Evolutionary conservation across 1,140 invertebrate species (phyloP).

Genomic region (Bombus consobrinus): DNA sequence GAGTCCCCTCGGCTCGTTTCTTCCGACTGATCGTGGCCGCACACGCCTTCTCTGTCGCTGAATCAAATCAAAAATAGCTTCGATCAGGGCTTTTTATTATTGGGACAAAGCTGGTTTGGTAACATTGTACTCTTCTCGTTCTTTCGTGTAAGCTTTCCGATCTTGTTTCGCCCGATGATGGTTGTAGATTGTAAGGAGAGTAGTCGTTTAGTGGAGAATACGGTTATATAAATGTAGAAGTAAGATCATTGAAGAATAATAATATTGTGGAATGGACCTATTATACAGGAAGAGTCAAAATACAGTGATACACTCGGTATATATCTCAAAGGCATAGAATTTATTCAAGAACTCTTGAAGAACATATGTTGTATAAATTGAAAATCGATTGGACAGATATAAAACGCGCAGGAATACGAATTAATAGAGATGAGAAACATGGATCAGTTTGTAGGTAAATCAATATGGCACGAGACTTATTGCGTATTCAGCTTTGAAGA

Average conservation of each 20-base stretch:
- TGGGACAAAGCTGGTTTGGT: neutral
- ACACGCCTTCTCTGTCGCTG: neutral
- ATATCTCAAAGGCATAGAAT: too few relatives aligned
- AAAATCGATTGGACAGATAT: too few relatives aligned
- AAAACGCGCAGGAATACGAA: too few relatives aligned
- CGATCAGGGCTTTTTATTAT: neutral
- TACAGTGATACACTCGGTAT: neutral
- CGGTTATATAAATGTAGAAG: neutral
- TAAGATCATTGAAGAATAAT: neutral
- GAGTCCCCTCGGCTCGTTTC: neutral
- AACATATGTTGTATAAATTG: neutral
- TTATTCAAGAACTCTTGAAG: too few relatives aligned
- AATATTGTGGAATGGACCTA: neutral
- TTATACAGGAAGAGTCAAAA: neutral
- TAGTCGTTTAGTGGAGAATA: neutral
- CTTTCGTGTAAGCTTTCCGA: neutral
- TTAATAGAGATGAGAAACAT: too few relatives aligned
- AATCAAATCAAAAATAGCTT: slow-evolving; percentile 22
- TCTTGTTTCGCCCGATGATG: neutral
- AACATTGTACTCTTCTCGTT: neutral
- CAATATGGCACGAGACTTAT: too few relatives aligned
- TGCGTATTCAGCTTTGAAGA: too few relatives aligned
- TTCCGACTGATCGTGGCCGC: neutral
- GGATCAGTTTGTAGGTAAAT: too few relatives aligned
- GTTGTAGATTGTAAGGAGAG: neutral